Percentiles rank a stretch among this genome's conserved stretches.
Conservation (phyloP, 2,888 invertebrate genomes). For the Thymelicus lineola region DNA sequence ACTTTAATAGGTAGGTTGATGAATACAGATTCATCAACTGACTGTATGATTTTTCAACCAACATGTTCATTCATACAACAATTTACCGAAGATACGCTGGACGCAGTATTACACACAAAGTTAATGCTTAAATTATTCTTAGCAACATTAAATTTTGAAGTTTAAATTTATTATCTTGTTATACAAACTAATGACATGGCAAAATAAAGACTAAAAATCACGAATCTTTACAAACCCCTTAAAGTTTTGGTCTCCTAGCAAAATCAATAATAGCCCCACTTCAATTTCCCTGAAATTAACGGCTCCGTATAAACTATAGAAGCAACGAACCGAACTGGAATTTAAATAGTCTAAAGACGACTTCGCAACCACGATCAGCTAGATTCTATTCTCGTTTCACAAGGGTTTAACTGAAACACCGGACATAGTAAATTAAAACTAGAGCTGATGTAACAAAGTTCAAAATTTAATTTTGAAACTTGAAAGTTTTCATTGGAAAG, state of each 20-base stretch:
- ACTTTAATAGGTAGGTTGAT: too few species aligned
- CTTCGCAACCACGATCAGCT: conserved; percentile 63
- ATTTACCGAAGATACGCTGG: too few species aligned
- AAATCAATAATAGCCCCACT: conserved; percentile 69
- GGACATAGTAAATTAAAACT: conserved; percentile 46
- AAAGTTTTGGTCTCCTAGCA: conserved; percentile 30
- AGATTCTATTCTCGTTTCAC: conserved; percentile 52
- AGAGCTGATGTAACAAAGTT: conserved; percentile 20
- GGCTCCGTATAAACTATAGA: conserved; percentile 82
- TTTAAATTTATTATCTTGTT: too few species aligned
- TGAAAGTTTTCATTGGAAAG: conserved; percentile 17
- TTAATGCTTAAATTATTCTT: too few species aligned
- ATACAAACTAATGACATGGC: too few species aligned
- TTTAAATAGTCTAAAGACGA: conserved; percentile 83
- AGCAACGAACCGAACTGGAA: conserved; percentile 85
- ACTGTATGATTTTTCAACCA: too few species aligned
- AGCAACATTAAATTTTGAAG: too few species aligned
- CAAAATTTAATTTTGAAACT: conserved; percentile 25
- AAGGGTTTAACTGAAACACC: conserved; percentile 37
- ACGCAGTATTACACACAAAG: too few species aligned
- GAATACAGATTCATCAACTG: too few species aligned
- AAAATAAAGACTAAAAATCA: too few species aligned
- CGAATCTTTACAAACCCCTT: too few species aligned
- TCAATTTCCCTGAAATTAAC: conserved; percentile 83
- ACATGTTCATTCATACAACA: too few species aligned